phyloP scores from a whole-genome alignment of 2,113 vertebrate species.

The Neopipo cinnamomea region DNA sequence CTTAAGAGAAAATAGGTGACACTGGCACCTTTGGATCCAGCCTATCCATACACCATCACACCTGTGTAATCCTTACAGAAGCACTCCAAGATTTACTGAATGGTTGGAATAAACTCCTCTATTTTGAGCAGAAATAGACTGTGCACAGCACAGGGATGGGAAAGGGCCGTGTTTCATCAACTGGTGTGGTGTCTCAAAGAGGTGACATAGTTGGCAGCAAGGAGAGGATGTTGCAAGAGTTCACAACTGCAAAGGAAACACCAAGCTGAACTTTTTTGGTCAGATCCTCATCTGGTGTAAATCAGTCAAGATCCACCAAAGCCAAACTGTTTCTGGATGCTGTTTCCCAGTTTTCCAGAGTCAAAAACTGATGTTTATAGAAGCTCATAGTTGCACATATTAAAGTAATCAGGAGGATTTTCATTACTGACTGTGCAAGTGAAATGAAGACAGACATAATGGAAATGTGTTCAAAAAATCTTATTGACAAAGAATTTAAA shows the following conservation, averaged over 20 bases:
- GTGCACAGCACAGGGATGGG: background rate
- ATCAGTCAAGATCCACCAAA: background rate
- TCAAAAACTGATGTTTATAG: background rate
- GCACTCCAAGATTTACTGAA: background rate
- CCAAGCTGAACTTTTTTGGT: background rate
- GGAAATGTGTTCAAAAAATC: slow-evolving; percentile 28
- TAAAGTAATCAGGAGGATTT: slow-evolving; percentile 38
- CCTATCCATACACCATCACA: background rate
- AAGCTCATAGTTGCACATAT: slow-evolving; percentile 14
- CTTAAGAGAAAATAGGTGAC: background rate
- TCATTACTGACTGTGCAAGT: slow-evolving; percentile 43
- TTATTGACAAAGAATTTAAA: slow-evolving; percentile 33
- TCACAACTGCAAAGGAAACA: background rate
- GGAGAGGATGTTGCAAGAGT: background rate
- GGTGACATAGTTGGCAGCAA: background rate
- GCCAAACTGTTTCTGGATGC: slow-evolving; percentile 19
- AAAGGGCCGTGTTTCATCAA: background rate
- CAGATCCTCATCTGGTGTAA: background rate
- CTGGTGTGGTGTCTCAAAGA: background rate
- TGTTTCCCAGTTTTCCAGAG: background rate
- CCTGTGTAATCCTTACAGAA: background rate
- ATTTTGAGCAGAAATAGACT: background rate
- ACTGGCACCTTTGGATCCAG: background rate
- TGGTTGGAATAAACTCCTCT: background rate
- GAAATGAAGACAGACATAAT: slow-evolving; percentile 54